Conservation (phyloP, 1,140 invertebrate genomes). For the Pachyrhynchus sulphureomaculatus region DNA sequence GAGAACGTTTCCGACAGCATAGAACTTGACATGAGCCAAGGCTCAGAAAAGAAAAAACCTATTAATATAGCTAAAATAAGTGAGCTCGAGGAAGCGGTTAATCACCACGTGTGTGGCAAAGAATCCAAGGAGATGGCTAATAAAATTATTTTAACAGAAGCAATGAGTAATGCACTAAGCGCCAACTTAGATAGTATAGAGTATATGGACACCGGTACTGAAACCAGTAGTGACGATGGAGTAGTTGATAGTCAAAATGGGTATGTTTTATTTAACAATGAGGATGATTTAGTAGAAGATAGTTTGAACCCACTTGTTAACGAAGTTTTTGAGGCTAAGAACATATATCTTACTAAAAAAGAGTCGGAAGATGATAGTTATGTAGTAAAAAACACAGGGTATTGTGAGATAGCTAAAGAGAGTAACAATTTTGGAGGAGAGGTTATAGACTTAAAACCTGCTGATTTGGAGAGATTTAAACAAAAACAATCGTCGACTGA, state of each 20-base stretch:
- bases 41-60: conserved; percentile 52
- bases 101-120: conserved; percentile 52
- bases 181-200: conserved; percentile 62
- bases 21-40: conserved; percentile 59
- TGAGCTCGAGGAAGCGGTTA: conserved; percentile 39
- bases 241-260: conserved; percentile 62
- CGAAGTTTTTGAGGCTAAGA: conserved; percentile 39
- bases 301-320: conserved; percentile 52
- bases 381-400: conserved; percentile 29
- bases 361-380: neutral
- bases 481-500: conserved; percentile 46
- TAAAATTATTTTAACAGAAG: conserved; percentile 36
- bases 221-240: conserved; percentile 61
- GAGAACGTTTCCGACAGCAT: conserved; percentile 73
- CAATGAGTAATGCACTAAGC: conserved; percentile 47
- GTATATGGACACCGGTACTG: conserved; percentile 75
- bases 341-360: conserved; percentile 36
- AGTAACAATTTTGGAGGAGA: conserved; percentile 36
- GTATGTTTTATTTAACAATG: conserved; percentile 69
- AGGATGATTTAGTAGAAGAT: conserved; percentile 60
- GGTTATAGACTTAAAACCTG: conserved; percentile 39
- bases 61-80: conserved; percentile 41
- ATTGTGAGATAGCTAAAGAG: conserved; percentile 38
- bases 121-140: conserved; percentile 26
- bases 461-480: conserved; percentile 38